phyloP scores from a whole-genome alignment of 92 coral and sea anemone genomes.

The Siderastrea siderea region DNA sequence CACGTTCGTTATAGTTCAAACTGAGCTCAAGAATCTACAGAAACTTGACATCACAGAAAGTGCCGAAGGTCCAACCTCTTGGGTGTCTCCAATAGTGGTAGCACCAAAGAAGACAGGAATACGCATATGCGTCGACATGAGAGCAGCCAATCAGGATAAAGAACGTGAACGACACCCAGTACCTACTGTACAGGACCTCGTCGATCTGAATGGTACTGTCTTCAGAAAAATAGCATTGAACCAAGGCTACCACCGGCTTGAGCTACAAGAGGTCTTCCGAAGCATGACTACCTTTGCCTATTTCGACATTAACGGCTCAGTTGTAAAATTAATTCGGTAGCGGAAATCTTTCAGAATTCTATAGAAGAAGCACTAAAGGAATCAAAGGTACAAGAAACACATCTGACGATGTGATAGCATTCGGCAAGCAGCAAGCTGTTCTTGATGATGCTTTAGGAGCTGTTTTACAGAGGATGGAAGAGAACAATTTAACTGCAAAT shows the following conservation, averaged over 20 bases:
- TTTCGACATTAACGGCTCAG: background rate
- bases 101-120: slow-evolving; percentile 55
- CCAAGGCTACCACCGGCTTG: slow-evolving; percentile 45
- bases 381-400: background rate
- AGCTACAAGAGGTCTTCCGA: slow-evolving; percentile 19
- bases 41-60: slow-evolving; percentile 33
- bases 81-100: slow-evolving; percentile 36
- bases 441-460: slow-evolving; percentile 18
- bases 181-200: slow-evolving; percentile 28
- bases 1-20: no score
- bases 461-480: slow-evolving; percentile 30
- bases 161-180: slow-evolving; percentile 34
- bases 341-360: no score
- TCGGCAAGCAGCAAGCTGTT: slow-evolving; percentile 12
- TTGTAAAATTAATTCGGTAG: no score
- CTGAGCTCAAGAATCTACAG: background rate
- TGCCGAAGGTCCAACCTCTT: slow-evolving; percentile 55
- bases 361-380: no score
- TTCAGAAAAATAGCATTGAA: slow-evolving; percentile 27
- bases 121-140: slow-evolving; percentile 51
- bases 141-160: slow-evolving; percentile 51
- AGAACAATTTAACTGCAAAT: slow-evolving; percentile 34
- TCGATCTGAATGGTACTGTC: slow-evolving; percentile 12
- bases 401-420: slow-evolving; percentile 15
- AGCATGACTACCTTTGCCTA: slow-evolving; percentile 31